A percentile compares a stretch with the other conserved stretches of the same genome.
phyloP scores from a whole-genome alignment of 92 coral and sea anemone genomes.

The Actinernus sp. region DNA sequence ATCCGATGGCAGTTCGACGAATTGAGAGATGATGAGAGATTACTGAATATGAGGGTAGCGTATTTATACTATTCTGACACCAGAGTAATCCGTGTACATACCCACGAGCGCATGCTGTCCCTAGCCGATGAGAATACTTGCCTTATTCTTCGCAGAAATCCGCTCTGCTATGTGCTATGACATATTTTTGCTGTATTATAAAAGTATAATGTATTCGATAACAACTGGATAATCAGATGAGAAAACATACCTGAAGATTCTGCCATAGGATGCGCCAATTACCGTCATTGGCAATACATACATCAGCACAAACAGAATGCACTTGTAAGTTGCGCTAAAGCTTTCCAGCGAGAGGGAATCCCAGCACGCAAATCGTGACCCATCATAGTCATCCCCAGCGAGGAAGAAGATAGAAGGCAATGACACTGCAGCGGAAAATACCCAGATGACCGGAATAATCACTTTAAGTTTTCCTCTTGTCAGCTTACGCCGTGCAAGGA shows the following conservation, averaged over 20 bases:
- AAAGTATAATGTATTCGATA: too few relatives aligned
- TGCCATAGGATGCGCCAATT: constrained; percentile 15
- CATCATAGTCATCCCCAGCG: neutral
- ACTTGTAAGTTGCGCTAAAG: constrained; percentile 39
- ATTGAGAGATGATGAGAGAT: too few relatives aligned
- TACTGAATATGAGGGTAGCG: too few relatives aligned
- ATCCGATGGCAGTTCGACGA: too few relatives aligned
- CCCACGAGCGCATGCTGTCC: too few relatives aligned
- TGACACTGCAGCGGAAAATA: constrained; percentile 18
- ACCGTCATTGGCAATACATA: constrained; percentile 61
- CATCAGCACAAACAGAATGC: constrained; percentile 50
- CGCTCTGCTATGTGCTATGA: too few relatives aligned
- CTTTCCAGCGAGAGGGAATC: constrained; percentile 54
- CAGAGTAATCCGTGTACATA: too few relatives aligned
- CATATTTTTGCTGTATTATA: too few relatives aligned
- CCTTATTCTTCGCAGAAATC: too few relatives aligned
- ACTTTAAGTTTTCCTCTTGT: constrained; percentile 34
- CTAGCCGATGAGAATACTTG: too few relatives aligned
- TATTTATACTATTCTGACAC: too few relatives aligned
- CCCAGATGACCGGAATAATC: constrained; percentile 63
- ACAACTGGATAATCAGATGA: too few relatives aligned
- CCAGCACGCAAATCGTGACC: constrained; percentile 59
- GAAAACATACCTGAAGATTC: constrained; percentile 24
- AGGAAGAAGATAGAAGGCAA: constrained; percentile 36
- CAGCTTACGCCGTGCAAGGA: constrained; percentile 34